Conservation (phyloP, 2,797 vertebrate species). For the Sebastes minor region DNA sequence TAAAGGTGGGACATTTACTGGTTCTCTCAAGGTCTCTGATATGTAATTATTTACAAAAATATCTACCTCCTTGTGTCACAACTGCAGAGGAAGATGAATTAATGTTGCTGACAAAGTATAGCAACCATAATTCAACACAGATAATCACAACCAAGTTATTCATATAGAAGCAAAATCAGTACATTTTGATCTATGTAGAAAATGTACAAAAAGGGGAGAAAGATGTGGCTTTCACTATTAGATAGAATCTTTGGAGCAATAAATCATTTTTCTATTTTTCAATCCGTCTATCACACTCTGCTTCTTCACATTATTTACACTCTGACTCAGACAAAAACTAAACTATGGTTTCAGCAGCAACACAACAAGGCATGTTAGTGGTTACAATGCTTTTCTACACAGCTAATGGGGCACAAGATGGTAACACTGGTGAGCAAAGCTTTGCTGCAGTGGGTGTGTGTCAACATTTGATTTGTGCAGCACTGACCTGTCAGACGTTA, state of each 20-base stretch:
- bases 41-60: background rate
- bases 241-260: background rate
- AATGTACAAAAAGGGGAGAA: background rate
- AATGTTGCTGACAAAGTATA: background rate
- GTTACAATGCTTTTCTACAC: background rate
- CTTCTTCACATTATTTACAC: background rate
- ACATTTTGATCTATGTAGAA: background rate
- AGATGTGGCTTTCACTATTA: background rate
- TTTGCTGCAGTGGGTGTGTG: background rate
- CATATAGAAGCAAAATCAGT: background rate
- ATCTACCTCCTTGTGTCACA: background rate
- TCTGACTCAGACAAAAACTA: background rate
- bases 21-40: background rate
- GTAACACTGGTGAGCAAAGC: background rate
- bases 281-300: background rate
- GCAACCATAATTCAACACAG: background rate
- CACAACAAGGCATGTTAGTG: background rate
- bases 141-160: background rate
- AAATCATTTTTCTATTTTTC: background rate
- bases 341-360: background rate
- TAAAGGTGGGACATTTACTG: background rate
- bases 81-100: background rate
- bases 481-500: background rate
- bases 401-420: background rate
- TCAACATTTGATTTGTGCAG: slow-evolving; percentile 9